Conservation (phyloP, 2,113 vertebrate species). For the Vimba vimba region DNA sequence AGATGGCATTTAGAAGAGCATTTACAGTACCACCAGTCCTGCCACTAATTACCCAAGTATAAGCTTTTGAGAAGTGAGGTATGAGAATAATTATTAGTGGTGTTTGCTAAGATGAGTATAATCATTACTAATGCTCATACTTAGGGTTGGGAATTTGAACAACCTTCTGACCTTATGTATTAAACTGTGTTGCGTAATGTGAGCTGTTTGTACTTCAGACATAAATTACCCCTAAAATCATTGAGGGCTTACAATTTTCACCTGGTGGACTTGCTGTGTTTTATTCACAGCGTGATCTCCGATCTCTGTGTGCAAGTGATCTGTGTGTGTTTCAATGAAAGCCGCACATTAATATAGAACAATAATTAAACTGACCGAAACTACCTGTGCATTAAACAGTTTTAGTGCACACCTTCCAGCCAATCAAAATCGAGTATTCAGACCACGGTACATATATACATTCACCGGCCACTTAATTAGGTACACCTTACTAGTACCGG, state of each 20-base stretch:
- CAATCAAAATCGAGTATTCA: too few species aligned
- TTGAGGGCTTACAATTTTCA: not conserved
- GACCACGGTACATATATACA: too few species aligned
- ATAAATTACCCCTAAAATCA: not conserved
- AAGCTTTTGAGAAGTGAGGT: not conserved
- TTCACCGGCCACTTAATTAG: too few species aligned
- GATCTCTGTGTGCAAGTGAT: too few species aligned
- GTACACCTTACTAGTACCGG: too few species aligned
- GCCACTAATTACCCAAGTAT: not conserved
- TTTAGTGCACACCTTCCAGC: too few species aligned
- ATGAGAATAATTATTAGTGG: not conserved
- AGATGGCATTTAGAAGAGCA: constrained; percentile 22
- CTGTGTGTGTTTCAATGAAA: too few species aligned
- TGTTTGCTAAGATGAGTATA: not conserved
- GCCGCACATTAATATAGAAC: too few species aligned
- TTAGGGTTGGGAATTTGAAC: too few species aligned
- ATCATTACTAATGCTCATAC: not conserved
- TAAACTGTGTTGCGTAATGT: not conserved
- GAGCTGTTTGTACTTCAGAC: not conserved
- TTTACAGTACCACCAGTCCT: constrained; percentile 27
- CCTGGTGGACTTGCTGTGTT: not conserved
- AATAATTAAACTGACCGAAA: too few species aligned
- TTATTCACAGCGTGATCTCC: too few species aligned
- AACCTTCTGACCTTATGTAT: not conserved
- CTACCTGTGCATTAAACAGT: too few species aligned